phyloP scores from a whole-genome alignment of 2,113 vertebrate species.

The Silurus glanis region DNA sequence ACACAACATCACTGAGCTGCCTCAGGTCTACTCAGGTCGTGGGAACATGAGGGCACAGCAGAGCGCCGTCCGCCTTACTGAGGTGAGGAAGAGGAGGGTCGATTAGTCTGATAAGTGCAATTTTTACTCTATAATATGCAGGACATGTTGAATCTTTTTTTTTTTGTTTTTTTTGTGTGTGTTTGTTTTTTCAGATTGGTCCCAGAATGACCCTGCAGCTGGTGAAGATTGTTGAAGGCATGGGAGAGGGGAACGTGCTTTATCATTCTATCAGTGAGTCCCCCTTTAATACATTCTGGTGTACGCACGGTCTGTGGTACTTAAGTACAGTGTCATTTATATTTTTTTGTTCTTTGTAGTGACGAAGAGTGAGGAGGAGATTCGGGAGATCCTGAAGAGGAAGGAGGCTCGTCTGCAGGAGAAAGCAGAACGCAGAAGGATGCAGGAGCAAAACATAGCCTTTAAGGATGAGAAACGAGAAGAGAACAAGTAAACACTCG shows the following conservation, averaged over 20 bases:
- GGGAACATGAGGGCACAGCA: conserved; percentile 89
- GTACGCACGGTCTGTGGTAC: background rate
- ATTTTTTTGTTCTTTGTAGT: conserved; percentile 65
- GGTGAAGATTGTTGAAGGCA: conserved; percentile 85
- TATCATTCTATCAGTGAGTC: conserved; percentile 82
- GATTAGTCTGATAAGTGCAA: no score
- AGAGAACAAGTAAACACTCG: conserved; percentile 72
- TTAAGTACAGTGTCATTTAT: background rate
- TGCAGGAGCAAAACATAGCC: conserved; percentile 80
- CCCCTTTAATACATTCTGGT: background rate
- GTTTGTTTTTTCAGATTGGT: conserved; percentile 76
- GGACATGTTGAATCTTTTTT: background rate
- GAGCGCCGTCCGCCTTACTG: conserved; percentile 86
- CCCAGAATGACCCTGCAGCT: conserved; percentile 86
- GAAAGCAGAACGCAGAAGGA: conserved; percentile 70
- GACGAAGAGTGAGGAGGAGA: conserved; percentile 79
- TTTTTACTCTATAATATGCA: background rate
- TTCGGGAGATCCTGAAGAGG: conserved; percentile 75
- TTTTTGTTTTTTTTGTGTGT: background rate
- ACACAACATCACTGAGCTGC: conserved; percentile 86
- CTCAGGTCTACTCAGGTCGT: conserved; percentile 81
- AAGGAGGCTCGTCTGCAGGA: conserved; percentile 76
- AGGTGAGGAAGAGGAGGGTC: conserved; percentile 66
- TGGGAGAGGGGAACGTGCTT: conserved; percentile 82
- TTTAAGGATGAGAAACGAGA: conserved; percentile 73